Evolutionary conservation across 2,888 invertebrate species (phyloP), one percentile per base, ranked within the genome.

Genomic region (Protophormia terraenovae): DNA sequence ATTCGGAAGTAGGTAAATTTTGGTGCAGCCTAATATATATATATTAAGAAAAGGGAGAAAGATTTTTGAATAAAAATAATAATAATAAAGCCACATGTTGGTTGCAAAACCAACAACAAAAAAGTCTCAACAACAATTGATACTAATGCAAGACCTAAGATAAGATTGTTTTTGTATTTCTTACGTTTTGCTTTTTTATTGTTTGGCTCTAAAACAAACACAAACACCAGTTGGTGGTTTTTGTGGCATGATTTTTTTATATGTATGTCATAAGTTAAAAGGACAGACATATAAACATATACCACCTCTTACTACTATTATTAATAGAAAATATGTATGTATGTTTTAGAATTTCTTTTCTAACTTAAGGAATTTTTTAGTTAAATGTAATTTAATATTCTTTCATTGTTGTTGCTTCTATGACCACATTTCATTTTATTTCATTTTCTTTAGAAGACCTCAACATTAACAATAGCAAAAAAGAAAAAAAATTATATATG

Each of bases 341-440:
- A 27, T 55, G 10, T 58, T 4, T 24, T 22, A 24, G 24, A 45
- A 45, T 45, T 45, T 14, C n/a, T n/a, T n/a, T 22, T 19, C 50
- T 8, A 12, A 16, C 8, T 16, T 22, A 50, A 50, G 16, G 50
- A 3, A 22, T 12, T 62, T 64, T 38, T 64, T 41, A 24, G 2
- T 24, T 5, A 64, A 64, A 64, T 64, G 22, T 64, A 64, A 64
- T 47, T 60, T 38, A 35, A 69, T 64, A 64, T 47, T 5, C 6
- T 16, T 27, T 45, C 27, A 7, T 67, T 35, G 14, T 16, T 53
- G 53, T 14, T 55, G 10, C 24, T 53, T 24, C 27, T 22, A 12
- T 35, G 19, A n/a, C n/a, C 22, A 7, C 14, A 50, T 50, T 53
- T 35, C 1, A 3, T 22, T 69, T 53, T 22, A 22, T 35, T 69